A percentile compares a stretch with the other conserved stretches of the same genome.
These are phyloP conservation scores for Caradrina clavipalpis DNA, from an alignment of 2,888 invertebrate species.

Conservation along the genomic window DNA sequence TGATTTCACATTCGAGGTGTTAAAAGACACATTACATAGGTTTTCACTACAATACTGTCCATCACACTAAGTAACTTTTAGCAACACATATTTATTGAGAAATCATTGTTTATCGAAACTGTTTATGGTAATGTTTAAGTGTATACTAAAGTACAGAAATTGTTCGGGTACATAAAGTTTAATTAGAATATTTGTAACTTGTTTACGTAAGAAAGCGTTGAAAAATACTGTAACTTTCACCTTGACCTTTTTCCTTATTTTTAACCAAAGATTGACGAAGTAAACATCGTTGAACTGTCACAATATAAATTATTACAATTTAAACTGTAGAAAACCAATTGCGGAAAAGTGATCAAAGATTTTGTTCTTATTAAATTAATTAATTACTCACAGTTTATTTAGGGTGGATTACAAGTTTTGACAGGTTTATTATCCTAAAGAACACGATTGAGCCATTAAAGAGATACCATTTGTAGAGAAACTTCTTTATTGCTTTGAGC, in stretches of 20 bases:
- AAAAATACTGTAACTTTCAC: no score
- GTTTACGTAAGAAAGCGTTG: no score
- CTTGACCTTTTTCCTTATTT: background rate
- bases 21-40: no score
- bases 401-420: constrained; percentile 46
- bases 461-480: constrained; percentile 33
- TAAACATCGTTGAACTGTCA: background rate
- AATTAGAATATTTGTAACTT: no score
- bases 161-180: no score
- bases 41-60: no score
- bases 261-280: background rate
- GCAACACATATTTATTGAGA: no score
- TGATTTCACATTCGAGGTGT: no score
- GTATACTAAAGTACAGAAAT: no score
- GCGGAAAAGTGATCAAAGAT: constrained; percentile 33
- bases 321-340: constrained; percentile 1
- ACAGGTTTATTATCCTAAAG: constrained; percentile 45
- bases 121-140: no score
- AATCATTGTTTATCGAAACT: no score
- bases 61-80: no score
- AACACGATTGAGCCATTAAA: constrained; percentile 44
- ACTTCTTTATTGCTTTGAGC: constrained; percentile 31
- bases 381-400: constrained; percentile 27
- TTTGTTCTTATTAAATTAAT: constrained; percentile 38
- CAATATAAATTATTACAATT: constrained; percentile 6